Conservation (phyloP, 2,888 invertebrate genomes). For the Heteromyza rotundicornis region DNA sequence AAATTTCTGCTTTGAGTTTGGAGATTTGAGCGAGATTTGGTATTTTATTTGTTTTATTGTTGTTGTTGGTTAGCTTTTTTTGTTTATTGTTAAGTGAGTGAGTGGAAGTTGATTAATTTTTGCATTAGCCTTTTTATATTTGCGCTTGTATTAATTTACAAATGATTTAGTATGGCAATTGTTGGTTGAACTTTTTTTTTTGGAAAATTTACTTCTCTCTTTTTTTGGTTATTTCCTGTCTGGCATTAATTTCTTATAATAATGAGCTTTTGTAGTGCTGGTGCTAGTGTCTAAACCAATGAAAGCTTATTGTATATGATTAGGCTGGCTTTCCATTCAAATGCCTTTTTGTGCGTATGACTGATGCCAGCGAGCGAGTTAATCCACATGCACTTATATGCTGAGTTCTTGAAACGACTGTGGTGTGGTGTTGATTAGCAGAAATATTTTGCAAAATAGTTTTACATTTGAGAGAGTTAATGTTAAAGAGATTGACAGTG, state of each 20-base stretch:
- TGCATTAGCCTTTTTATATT: neutral
- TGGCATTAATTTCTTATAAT: neutral
- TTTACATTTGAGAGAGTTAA: no score
- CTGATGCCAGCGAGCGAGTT: no score
- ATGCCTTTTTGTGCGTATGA: no score
- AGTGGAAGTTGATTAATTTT: slow-evolving; percentile 4
- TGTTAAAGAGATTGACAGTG: no score
- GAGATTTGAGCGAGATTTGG: slow-evolving; percentile 29
- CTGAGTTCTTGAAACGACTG: no score
- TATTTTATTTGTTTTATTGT: slow-evolving; percentile 26
- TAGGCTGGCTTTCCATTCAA: no score
- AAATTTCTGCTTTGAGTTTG: slow-evolving; percentile 32
- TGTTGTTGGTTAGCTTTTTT: slow-evolving; percentile 5
- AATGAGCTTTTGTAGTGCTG: neutral
- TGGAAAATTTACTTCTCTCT: no score
- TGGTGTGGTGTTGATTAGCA: no score
- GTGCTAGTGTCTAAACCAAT: no score
- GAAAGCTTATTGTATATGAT: no score
- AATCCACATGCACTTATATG: no score
- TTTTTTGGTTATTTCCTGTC: neutral
- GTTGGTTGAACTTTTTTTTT: neutral
- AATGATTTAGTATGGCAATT: neutral
- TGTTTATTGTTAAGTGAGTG: neutral
- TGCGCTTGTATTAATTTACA: neutral
- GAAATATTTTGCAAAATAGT: no score